phyloP scores from a whole-genome alignment of 2,888 invertebrate genomes.

The Glaucopsyche alexis region DNA sequence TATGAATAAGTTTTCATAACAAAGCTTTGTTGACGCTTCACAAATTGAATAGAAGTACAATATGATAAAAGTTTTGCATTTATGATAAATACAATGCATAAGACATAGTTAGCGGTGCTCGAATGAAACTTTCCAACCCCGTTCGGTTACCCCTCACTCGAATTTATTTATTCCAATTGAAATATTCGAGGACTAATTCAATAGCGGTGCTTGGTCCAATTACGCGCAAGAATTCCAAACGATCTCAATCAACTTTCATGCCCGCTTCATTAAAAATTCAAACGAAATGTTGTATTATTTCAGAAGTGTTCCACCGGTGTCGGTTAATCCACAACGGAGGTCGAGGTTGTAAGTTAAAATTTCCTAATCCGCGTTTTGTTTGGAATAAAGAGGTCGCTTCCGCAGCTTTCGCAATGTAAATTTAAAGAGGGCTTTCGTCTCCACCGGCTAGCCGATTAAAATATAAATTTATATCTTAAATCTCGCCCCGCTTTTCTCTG shows the following conservation, averaged over 20 bases:
- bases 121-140: conserved; percentile 43
- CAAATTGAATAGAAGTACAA: conserved; percentile 52
- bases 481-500: conserved; percentile 59
- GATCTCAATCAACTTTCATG: conserved; percentile 70
- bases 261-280: conserved; percentile 75
- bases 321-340: conserved; percentile 65
- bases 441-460: conserved; percentile 65
- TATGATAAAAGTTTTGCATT: conserved; percentile 28
- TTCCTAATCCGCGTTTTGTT: conserved; percentile 62
- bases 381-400: conserved; percentile 63
- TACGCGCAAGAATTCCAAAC: conserved; percentile 72
- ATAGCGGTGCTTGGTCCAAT: conserved; percentile 60
- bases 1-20: conserved; percentile 45
- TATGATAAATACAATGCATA: conserved; percentile 34
- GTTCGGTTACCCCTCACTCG: conserved; percentile 51
- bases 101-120: conserved; percentile 39
- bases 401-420: conserved; percentile 69
- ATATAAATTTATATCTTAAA: conserved; percentile 75
- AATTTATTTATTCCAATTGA: conserved; percentile 63
- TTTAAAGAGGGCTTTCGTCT: conserved; percentile 57
- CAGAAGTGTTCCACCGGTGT: conserved; percentile 72
- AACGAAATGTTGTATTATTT: conserved; percentile 69
- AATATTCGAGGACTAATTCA: conserved; percentile 70
- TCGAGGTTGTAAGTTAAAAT: conserved; percentile 69
- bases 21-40: conserved; percentile 55